Percentiles rank a stretch among this genome's conserved stretches.
Evolutionary conservation across 2,113 vertebrate species (phyloP).

Genomic region (Hipposideros armiger): DNA sequence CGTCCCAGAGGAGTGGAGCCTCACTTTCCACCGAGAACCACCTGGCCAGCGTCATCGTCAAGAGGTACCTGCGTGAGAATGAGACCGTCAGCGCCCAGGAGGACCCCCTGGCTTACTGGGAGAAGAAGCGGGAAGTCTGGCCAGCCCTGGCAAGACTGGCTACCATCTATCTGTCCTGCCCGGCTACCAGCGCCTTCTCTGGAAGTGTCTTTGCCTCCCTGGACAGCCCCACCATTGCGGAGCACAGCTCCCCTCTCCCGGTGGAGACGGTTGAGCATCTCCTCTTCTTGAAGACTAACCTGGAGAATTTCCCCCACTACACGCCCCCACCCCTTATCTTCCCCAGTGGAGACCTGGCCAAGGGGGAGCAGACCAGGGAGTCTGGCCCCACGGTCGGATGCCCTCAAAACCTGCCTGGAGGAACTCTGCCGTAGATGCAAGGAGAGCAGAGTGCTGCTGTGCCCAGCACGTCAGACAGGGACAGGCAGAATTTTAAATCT

Average conservation of each 20-base stretch:
- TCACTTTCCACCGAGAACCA: conserved; percentile 48
- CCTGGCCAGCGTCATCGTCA: conserved; percentile 55
- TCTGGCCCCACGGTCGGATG: background rate
- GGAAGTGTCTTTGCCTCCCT: conserved; percentile 4
- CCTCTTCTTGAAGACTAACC: conserved; percentile 70
- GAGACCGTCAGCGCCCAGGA: conserved; percentile 55
- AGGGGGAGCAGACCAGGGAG: background rate
- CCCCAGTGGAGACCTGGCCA: background rate
- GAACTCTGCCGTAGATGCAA: rapidly evolving
- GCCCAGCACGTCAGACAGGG: no score
- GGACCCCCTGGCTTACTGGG: conserved; percentile 72
- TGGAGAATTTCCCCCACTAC: conserved; percentile 66
- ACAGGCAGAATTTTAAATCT: background rate
- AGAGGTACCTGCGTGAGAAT: conserved; percentile 64
- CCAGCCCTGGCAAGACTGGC: conserved; percentile 68
- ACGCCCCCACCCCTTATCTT: background rate
- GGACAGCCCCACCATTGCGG: background rate
- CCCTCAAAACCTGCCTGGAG: background rate
- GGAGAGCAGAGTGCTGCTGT: background rate
- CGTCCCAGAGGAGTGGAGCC: background rate
- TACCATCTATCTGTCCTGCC: conserved; percentile 62
- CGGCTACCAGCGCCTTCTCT: conserved; percentile 13
- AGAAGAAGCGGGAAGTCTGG: conserved; percentile 58
- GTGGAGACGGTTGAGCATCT: conserved; percentile 38
- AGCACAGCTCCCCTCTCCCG: background rate